Base-by-base conservation (phyloP, 2,113 vertebrate genomes). In the Forbesichthys agassizii region DNA sequence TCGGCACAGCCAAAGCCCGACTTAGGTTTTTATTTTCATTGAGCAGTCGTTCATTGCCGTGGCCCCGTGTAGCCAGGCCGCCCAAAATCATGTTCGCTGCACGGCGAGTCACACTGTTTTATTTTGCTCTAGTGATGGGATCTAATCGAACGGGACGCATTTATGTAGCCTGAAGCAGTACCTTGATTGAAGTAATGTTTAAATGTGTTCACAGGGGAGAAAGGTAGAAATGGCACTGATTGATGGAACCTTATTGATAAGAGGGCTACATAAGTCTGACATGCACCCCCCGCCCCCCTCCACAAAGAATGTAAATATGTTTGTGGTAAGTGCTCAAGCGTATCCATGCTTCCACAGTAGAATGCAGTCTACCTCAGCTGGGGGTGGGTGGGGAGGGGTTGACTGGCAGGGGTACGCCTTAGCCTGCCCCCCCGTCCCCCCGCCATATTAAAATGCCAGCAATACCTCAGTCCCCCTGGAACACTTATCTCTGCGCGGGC, bases 281-380 rank as follows among this genome's bases (percentile, higher is more conserved):
- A 9, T 10, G 9, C 48, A 49, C 48, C 48, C 8, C 48, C 48
- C 48, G 1, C 48, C 52, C 52, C 68, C 69, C 86, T 93, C 92
- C 84, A 16, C 16, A 68, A 87, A 80, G 93, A 95, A 94, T 95
- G 92, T 95, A 95, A 94, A 95, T 94, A 94, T 91, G 93, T 90
- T 93, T 95, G 92, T 96, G 95, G 93, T 95, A 92, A 93, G 92
- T 88, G 80, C 87, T 89, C 82, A 90, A 90, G 94, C 94, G 94
- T 93, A 92, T 93, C 93, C 92, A 92, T 93, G 91, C 92, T 95
- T 95, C 93, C 95, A 94, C 92, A 94, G 90, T 93, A 93, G 90
- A 91, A 90, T 94, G 93, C 92, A 88, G 93, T 94, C 93, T 96
- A 95, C 94, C 94, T 96, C 94, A 95, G 93, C 94, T 93, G 91